Percentiles rank a stretch among this genome's conserved stretches.
Conservation (phyloP, 2,888 invertebrate genomes). For the Alsophila aescularia region DNA sequence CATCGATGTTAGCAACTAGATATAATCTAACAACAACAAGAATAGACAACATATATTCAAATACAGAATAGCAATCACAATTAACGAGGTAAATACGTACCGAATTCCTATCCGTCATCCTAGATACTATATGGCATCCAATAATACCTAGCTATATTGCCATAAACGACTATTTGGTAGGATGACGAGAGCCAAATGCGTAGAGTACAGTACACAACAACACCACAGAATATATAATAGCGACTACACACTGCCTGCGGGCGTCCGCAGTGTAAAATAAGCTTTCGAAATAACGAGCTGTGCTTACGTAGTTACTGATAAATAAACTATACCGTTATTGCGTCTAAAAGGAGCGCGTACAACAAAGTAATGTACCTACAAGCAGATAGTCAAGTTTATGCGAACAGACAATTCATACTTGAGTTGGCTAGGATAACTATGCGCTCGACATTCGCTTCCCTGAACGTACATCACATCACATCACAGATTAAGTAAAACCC, state of each 20-base stretch:
- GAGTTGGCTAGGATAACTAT: neutral
- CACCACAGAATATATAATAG: too few relatives aligned
- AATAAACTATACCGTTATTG: constrained; percentile 19
- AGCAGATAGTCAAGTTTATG: neutral
- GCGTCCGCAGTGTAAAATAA: constrained; percentile 59
- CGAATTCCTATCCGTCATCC: constrained; percentile 22
- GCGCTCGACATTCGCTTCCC: neutral
- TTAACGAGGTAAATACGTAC: constrained; percentile 5
- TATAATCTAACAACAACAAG: too few relatives aligned
- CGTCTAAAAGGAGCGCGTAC: constrained; percentile 46
- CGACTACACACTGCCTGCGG: constrained; percentile 50
- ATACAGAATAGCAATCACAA: constrained; percentile 6
- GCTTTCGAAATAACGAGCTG: constrained; percentile 71
- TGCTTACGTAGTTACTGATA: constrained; percentile 44
- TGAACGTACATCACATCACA: too few relatives aligned
- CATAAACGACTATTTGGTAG: constrained; percentile 15
- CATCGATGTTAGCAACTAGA: too few relatives aligned
- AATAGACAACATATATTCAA: too few relatives aligned
- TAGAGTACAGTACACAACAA: constrained; percentile 38
- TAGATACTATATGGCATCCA: too few relatives aligned
- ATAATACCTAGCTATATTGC: constrained; percentile 14
- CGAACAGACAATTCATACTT: neutral
- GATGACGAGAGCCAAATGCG: constrained; percentile 36
- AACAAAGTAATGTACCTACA: neutral
- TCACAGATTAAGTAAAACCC: too few relatives aligned